Evolutionary conservation across 2,113 vertebrate genomes (phyloP).

Genomic region (Gymnorhina tibicen): DNA sequence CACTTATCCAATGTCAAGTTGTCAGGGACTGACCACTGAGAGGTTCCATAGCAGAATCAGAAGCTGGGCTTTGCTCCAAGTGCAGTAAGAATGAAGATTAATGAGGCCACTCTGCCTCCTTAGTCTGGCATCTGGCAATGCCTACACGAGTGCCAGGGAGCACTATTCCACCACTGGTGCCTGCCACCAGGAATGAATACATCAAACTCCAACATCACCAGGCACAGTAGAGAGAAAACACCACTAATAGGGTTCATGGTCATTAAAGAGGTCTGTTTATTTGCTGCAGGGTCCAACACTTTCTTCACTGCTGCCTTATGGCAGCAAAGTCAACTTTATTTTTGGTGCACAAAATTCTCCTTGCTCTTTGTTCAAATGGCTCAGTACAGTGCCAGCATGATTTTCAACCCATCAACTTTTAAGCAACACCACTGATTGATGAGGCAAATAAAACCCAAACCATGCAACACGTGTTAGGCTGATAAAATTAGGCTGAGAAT

Average conservation of each 20-base stretch:
- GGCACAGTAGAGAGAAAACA: not conserved
- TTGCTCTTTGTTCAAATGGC: conserved; percentile 35
- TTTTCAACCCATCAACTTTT: conserved; percentile 18
- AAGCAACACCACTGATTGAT: not conserved
- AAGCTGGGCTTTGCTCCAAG: not conserved
- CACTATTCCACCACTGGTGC: fast-evolving
- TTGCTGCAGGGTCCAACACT: conserved; percentile 38
- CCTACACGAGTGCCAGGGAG: fast-evolving
- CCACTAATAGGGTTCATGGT: not conserved
- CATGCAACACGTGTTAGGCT: conserved; percentile 44
- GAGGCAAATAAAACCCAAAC: conserved; percentile 20
- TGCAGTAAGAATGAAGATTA: not conserved
- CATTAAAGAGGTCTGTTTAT: conserved; percentile 45
- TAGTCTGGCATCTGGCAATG: not conserved
- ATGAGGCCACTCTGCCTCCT: not conserved
- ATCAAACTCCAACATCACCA: not conserved
- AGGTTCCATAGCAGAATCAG: not conserved
- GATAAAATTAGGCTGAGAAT: conserved; percentile 25
- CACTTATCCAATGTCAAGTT: not conserved
- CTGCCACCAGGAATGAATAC: not conserved
- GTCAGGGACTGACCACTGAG: not conserved
- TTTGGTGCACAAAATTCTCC: conserved; percentile 13
- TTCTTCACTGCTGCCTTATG: conserved; percentile 20
- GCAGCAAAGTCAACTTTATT: not conserved
- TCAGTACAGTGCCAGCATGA: not conserved